These are phyloP conservation scores for Lucilia cuprina DNA, from an alignment of 1,140 invertebrate species.

Conservation along the genomic window DNA sequence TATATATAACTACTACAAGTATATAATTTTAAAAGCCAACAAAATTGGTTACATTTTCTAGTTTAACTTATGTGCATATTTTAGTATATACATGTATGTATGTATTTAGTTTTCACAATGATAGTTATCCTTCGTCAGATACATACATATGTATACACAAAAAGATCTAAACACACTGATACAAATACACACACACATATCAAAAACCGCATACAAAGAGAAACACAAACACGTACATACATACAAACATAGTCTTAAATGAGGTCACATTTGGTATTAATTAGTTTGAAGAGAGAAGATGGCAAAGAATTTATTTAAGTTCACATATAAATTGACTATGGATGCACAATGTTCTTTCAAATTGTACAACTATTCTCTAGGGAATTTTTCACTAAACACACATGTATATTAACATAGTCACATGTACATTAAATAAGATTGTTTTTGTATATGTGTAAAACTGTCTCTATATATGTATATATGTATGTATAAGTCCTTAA, in stretches of 20 bases:
- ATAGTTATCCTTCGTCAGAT: neutral
- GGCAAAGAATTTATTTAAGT: neutral
- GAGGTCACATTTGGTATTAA: constrained; percentile 32
- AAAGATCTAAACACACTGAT: no score
- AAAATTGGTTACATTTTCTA: constrained; percentile 26
- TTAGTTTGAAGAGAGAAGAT: constrained; percentile 20
- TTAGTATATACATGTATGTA: neutral
- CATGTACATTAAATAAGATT: neutral
- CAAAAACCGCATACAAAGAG: neutral
- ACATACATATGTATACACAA: neutral
- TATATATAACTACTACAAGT: neutral
- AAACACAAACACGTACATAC: neutral
- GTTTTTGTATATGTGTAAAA: neutral
- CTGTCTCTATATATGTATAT: neutral
- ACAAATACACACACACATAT: neutral
- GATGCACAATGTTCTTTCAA: neutral
- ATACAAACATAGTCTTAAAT: neutral
- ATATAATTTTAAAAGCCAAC: constrained; percentile 19
- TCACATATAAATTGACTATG: neutral
- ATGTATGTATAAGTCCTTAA: neutral
- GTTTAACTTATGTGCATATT: constrained; percentile 31
- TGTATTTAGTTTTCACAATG: neutral
- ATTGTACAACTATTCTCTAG: neutral
- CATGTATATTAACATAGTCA: neutral
- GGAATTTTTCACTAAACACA: neutral